phyloP scores from a whole-genome alignment of 2,113 vertebrate species.

The Meleagris gallopavo region DNA sequence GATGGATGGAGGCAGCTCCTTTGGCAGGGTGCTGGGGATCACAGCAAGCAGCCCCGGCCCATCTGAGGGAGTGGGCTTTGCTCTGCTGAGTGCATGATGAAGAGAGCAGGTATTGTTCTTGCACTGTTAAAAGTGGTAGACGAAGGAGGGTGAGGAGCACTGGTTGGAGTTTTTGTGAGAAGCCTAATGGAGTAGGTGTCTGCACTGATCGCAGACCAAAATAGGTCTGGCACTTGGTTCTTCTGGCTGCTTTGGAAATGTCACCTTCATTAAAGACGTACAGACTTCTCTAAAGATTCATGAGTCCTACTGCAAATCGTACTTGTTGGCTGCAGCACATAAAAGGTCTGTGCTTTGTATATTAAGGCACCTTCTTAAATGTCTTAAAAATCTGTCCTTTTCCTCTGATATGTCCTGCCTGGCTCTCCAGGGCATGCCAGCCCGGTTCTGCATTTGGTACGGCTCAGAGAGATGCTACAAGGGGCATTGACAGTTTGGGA shows the following conservation, averaged over 20 bases:
- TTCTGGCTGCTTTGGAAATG: slow-evolving; percentile 9
- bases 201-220: not conserved
- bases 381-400: not conserved
- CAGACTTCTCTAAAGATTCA: not conserved
- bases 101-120: not conserved
- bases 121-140: not conserved
- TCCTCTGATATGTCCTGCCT: not conserved
- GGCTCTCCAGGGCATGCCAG: not conserved
- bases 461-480: not conserved
- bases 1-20: not conserved
- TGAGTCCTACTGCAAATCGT: not conserved
- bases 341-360: not conserved
- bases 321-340: not conserved
- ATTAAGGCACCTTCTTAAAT: not conserved
- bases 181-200: not conserved
- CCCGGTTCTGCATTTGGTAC: not conserved
- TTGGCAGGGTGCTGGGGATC: not conserved
- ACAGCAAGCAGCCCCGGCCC: not conserved
- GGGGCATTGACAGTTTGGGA: not conserved
- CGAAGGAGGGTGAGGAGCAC: fast-evolving
- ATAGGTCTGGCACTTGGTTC: not conserved
- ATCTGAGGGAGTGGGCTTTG: not conserved
- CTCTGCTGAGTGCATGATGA: not conserved
- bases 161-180: not conserved
- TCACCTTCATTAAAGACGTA: not conserved